Percentiles rank a stretch among this genome's conserved stretches.
These are phyloP conservation scores for Gymnopithys bicolor DNA, from an alignment of 2,797 vertebrate genomes.

Conservation along the genomic window DNA sequence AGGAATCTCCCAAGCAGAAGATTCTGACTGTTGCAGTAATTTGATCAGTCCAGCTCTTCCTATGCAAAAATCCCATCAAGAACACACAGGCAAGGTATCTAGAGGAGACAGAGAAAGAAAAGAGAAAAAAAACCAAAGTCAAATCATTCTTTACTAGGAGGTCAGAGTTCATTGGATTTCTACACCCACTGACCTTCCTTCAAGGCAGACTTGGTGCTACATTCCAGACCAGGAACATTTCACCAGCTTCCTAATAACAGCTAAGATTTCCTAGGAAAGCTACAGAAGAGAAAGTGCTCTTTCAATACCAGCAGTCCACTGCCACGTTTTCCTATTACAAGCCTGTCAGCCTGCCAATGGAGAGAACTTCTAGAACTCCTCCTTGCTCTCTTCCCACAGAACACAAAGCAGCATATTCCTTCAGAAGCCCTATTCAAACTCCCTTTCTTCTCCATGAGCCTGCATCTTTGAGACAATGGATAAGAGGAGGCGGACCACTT, in stretches of 20 bases:
- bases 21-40: not conserved
- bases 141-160: slow-evolving; percentile 36
- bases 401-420: slow-evolving; percentile 45
- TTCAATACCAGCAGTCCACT: slow-evolving; percentile 39
- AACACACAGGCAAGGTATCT: not conserved
- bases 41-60: not conserved
- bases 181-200: slow-evolving; percentile 42
- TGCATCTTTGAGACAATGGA: slow-evolving; percentile 55
- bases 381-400: slow-evolving; percentile 45
- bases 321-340: slow-evolving; percentile 27
- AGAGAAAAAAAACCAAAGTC: not conserved
- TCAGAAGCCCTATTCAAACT: slow-evolving; percentile 40
- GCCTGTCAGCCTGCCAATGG: not conserved
- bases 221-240: slow-evolving; percentile 37
- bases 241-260: slow-evolving; percentile 56
- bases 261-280: not conserved
- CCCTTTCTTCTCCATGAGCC: slow-evolving; percentile 21
- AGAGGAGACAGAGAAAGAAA: not conserved
- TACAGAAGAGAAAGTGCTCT: slow-evolving; percentile 43
- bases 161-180: slow-evolving; percentile 47
- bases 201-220: slow-evolving; percentile 38
- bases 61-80: not conserved
- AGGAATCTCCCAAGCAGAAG: not conserved
- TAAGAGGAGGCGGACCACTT: slow-evolving; percentile 56
- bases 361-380: slow-evolving; percentile 55